A percentile compares a stretch with the other conserved stretches of the same genome.
Evolutionary conservation across 37 sponge, comb jelly and placozoan species (phyloP).

Genomic region (Beroe forskalii): DNA sequence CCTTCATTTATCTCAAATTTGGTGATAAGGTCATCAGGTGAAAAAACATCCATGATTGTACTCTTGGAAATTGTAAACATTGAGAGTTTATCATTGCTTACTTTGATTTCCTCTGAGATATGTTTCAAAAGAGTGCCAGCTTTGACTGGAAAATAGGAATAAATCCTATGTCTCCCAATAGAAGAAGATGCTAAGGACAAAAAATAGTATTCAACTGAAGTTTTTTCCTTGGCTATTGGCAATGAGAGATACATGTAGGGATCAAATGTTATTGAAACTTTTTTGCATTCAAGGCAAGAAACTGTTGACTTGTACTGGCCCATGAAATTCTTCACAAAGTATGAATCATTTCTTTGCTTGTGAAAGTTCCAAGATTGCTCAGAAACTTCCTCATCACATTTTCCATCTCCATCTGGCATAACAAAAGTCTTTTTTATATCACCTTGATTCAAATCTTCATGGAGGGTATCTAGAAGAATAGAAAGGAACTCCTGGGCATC

Average conservation of each 20-base stretch:
- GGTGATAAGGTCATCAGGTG: not conserved
- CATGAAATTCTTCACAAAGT: constrained; percentile 57
- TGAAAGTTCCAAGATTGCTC: constrained; percentile 49
- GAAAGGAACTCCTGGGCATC: constrained; percentile 60
- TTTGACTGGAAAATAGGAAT: not conserved
- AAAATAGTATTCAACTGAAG: constrained; percentile 52
- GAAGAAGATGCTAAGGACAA: not conserved
- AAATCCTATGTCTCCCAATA: not conserved
- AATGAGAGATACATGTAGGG: constrained; percentile 57
- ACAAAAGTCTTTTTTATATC: constrained; percentile 30
- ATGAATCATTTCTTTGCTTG: constrained; percentile 56
- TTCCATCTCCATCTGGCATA: constrained; percentile 65
- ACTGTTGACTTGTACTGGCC: constrained; percentile 58
- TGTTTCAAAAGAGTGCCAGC: not conserved
- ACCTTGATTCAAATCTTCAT: constrained; percentile 60
- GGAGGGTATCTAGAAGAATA: constrained; percentile 42
- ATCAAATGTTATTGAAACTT: constrained; percentile 58
- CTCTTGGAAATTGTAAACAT: constrained; percentile 29
- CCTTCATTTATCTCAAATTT: not conserved
- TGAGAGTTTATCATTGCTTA: not conserved
- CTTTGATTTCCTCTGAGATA: constrained; percentile 22
- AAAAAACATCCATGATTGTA: not conserved
- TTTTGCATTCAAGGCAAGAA: constrained; percentile 17
- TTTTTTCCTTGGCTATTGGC: constrained; percentile 31
- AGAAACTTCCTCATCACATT: constrained; percentile 47